Conservation (phyloP, 2,797 vertebrate genomes). For the Chanos chanos region DNA sequence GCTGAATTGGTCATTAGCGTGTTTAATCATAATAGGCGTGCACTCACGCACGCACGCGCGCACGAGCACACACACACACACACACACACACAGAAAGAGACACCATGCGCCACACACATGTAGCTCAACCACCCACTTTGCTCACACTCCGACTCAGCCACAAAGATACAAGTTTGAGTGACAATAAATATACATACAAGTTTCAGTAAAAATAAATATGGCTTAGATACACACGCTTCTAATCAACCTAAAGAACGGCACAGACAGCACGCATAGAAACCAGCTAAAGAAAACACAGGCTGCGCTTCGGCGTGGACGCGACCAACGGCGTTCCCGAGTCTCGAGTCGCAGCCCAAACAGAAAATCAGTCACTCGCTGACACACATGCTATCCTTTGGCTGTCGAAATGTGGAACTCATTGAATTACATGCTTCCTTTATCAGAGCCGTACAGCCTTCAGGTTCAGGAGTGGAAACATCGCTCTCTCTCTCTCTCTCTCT, state of each 20-base stretch:
- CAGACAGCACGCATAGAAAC: too few relatives aligned
- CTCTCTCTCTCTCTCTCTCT: too few relatives aligned
- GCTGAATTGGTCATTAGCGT: conserved; percentile 38
- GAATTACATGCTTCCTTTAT: conserved; percentile 61
- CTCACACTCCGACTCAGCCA: conserved; percentile 24
- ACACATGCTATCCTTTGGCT: conserved; percentile 44
- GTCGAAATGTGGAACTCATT: conserved; percentile 53
- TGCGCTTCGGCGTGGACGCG: not conserved
- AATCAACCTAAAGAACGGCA: too few relatives aligned
- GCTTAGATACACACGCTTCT: too few relatives aligned
- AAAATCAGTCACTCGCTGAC: conserved; percentile 63
- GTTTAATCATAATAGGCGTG: conserved; percentile 23
- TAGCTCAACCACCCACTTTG: conserved; percentile 9
- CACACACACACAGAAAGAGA: not conserved
- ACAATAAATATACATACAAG: conserved; percentile 22
- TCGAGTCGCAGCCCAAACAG: conserved; percentile 51
- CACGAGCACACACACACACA: conserved; percentile 2
- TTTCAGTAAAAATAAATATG: too few relatives aligned
- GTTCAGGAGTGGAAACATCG: conserved; percentile 19
- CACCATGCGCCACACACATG: not conserved
- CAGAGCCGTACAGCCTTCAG: conserved; percentile 37
- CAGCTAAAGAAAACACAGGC: too few relatives aligned
- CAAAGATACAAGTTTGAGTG: conserved; percentile 22
- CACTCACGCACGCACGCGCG: too few relatives aligned
- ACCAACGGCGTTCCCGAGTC: conserved; percentile 28